These are phyloP conservation scores for Gulo gulo DNA, from an alignment of 2,113 vertebrate species.

Conservation along the genomic window DNA sequence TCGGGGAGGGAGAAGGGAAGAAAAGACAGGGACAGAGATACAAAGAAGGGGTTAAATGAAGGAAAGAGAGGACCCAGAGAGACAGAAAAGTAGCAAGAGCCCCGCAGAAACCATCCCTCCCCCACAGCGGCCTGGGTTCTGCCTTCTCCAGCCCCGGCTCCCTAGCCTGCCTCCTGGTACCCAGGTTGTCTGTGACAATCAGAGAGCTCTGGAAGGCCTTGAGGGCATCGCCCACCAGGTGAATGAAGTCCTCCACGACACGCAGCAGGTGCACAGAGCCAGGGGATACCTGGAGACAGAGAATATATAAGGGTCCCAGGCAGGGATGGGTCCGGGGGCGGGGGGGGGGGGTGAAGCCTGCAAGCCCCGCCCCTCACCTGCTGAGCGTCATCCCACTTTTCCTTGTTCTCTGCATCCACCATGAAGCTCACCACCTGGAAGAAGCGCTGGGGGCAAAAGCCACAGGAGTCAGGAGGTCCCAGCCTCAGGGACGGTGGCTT, in stretches of 20 bases:
- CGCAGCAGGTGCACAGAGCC: slow-evolving; percentile 95
- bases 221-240: slow-evolving; percentile 91
- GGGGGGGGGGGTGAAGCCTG: too few relatives aligned
- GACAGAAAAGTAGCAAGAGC: background rate
- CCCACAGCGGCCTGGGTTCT: background rate
- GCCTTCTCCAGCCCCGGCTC: background rate
- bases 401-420: slow-evolving; percentile 95
- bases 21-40: background rate
- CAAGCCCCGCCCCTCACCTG: slow-evolving; percentile 86
- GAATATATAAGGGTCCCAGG: background rate
- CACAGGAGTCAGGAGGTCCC: background rate
- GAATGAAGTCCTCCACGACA: slow-evolving; percentile 98
- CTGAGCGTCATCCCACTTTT: slow-evolving; percentile 97
- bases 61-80: too few relatives aligned
- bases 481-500: background rate
- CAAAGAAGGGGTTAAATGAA: background rate
- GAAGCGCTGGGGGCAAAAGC: slow-evolving; percentile 89
- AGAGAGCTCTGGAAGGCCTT: slow-evolving; percentile 98
- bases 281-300: slow-evolving; percentile 89
- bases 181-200: slow-evolving; percentile 96
- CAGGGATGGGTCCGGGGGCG: accelerated
- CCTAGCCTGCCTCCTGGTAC: slow-evolving; percentile 78
- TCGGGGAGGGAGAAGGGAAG: background rate
- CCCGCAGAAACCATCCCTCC: background rate
- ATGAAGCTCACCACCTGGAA: slow-evolving; percentile 99